Base-by-base conservation (phyloP, 2,113 vertebrate species). In the Theristicus caerulescens region DNA sequence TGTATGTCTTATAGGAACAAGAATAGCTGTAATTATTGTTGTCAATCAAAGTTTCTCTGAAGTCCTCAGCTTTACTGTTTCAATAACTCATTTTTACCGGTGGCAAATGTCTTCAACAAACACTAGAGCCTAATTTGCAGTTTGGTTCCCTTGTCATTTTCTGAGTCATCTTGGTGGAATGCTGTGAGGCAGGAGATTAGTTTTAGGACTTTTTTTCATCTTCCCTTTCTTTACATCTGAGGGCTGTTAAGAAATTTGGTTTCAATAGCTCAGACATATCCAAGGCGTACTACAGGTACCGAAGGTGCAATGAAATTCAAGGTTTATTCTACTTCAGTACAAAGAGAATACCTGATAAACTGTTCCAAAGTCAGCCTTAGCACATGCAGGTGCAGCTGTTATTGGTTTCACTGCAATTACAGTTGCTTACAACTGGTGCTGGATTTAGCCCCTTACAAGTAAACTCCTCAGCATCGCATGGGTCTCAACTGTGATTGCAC, bases 31-130 rank as follows among this genome's bases (percentile, higher is more conserved):
- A 97, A 97, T 97, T 97, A 97, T 88, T 94, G 78, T 86, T 97
- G 95, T 97, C 97, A 97, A 91, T 97, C 97, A 97, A 97, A 94
- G 74, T 91, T 94, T 77, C 95, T 97, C 94, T 96, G 91, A 97
- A 96, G 87, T 88, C 87, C 85, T 95, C 71, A 82, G 94, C 95
- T 96, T 95, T 96, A 91, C 89, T 94, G 74, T 94, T 96, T 96
- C 95, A 97, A 78, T 93, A 97, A 96, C 93, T 96, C 94, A 91
- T 95, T 96, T 96, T 95, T 95, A 96, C 93, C 36, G 0, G 87
- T 96, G 89, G 94, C 89, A 96, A 96, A 93, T 84, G 87, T 93
- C 96, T 96, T 76, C 89, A 92, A 86, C 84, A 95, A 96, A 97
- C 94, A 96, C 89, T 76, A 69, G 84, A 96, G 90, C 79, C 96